These are phyloP conservation scores for Cactoblastis cactorum DNA, from an alignment of 2,888 invertebrate species.

Conservation along the genomic window DNA sequence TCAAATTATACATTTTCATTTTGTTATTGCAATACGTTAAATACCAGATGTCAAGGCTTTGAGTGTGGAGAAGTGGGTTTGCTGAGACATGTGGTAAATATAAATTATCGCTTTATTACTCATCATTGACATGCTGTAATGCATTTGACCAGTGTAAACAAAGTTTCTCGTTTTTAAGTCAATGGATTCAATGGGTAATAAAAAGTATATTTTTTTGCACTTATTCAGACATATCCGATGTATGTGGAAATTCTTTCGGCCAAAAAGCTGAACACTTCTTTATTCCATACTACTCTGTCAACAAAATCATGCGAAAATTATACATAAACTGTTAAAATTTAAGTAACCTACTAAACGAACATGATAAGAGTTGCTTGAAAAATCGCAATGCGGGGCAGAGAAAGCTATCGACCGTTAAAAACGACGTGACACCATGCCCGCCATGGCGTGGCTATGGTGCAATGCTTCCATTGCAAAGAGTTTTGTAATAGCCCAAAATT, in stretches of 20 bases:
- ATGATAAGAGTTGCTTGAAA: not conserved
- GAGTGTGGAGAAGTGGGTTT: not conserved
- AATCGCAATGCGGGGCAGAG: not conserved
- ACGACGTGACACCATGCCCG: not conserved
- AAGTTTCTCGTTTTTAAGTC: too few species aligned
- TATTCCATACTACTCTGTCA: too few species aligned
- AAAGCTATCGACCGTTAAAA: not conserved
- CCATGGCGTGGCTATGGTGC: slow-evolving; percentile 20
- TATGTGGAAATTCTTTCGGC: too few species aligned
- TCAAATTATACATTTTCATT: slow-evolving; percentile 5
- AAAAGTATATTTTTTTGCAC: too few species aligned
- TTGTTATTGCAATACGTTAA: not conserved
- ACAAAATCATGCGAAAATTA: too few species aligned
- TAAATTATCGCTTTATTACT: not conserved
- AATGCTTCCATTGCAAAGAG: slow-evolving; percentile 67
- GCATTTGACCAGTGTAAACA: too few species aligned
- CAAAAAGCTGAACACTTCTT: too few species aligned
- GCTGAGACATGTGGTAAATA: not conserved
- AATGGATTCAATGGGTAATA: too few species aligned
- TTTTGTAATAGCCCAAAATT: slow-evolving; percentile 62
- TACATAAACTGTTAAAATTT: too few species aligned
- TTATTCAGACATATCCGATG: too few species aligned
- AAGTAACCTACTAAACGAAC: not conserved
- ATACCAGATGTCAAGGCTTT: not conserved
- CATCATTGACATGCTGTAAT: too few species aligned